These are phyloP conservation scores for Meda fulgida DNA, from an alignment of 2,797 vertebrate genomes.

Conservation along the genomic window DNA sequence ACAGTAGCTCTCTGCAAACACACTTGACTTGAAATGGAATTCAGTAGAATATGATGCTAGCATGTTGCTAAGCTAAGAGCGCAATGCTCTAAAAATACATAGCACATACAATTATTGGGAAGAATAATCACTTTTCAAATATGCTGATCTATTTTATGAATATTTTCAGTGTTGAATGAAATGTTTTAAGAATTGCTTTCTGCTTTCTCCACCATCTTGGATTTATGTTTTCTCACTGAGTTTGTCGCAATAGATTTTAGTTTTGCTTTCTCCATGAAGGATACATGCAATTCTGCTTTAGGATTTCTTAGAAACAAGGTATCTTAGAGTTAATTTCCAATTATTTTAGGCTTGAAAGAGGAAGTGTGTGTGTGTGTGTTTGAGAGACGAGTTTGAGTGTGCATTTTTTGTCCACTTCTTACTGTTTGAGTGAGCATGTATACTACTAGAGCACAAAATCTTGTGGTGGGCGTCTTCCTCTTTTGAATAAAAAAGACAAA, in stretches of 20 bases:
- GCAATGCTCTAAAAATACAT: neutral
- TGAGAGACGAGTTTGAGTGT: conserved; percentile 17
- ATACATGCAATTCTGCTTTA: neutral
- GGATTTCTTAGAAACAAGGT: neutral
- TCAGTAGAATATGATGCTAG: neutral
- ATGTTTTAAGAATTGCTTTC: neutral
- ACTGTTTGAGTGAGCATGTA: neutral
- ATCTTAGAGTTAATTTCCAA: neutral
- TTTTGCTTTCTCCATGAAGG: neutral
- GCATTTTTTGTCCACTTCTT: neutral
- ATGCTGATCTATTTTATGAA: neutral
- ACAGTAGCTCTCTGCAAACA: neutral
- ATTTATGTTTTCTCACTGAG: neutral
- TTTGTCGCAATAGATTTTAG: neutral
- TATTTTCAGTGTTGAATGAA: neutral
- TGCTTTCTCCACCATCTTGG: neutral
- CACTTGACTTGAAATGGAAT: neutral
- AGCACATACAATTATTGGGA: neutral
- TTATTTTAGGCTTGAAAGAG: conserved; percentile 29
- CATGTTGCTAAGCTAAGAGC: neutral
- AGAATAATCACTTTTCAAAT: neutral
- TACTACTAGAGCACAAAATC: neutral
- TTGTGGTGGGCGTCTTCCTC: neutral
- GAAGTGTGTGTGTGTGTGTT: conserved; percentile 6
- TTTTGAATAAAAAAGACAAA: neutral